Evolutionary conservation across 2,797 vertebrate species (phyloP).

Genomic region (Eidolon dupreanum): DNA sequence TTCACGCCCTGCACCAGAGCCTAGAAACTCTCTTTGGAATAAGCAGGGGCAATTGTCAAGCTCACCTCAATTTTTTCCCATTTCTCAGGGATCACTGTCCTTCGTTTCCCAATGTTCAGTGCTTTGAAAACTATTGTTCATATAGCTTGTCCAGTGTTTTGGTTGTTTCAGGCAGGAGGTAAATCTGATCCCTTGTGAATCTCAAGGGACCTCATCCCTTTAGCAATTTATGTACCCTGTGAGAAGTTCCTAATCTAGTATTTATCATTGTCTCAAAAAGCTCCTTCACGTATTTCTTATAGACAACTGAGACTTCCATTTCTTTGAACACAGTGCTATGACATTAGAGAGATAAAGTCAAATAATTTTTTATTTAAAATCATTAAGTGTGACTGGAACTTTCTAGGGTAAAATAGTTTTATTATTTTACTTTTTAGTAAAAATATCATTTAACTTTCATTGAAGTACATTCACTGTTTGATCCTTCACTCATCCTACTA

Average conservation of each 20-base stretch:
- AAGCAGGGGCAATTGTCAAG: too few species aligned
- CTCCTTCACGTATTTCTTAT: background rate
- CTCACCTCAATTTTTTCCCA: background rate
- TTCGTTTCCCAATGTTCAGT: background rate
- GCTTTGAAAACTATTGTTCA: background rate
- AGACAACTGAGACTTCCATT: background rate
- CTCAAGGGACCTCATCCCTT: background rate
- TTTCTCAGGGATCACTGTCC: background rate
- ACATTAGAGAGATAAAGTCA: background rate
- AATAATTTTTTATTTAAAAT: conserved; percentile 6
- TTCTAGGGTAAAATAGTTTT: conserved; percentile 41
- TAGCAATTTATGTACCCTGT: background rate
- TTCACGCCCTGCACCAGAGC: too few species aligned
- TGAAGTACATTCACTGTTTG: conserved; percentile 15
- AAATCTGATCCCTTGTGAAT: background rate
- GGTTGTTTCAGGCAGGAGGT: background rate
- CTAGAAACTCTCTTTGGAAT: background rate
- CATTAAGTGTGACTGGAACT: conserved; percentile 11
- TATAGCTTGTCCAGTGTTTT: background rate
- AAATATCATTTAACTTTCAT: background rate
- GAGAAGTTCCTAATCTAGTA: background rate
- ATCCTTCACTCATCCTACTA: background rate
- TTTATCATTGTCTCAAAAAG: background rate
- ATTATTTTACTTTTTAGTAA: conserved; percentile 21
- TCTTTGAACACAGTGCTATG: background rate